Conservation (phyloP, 1,140 invertebrate genomes). For the Bombus terrestris region DNA sequence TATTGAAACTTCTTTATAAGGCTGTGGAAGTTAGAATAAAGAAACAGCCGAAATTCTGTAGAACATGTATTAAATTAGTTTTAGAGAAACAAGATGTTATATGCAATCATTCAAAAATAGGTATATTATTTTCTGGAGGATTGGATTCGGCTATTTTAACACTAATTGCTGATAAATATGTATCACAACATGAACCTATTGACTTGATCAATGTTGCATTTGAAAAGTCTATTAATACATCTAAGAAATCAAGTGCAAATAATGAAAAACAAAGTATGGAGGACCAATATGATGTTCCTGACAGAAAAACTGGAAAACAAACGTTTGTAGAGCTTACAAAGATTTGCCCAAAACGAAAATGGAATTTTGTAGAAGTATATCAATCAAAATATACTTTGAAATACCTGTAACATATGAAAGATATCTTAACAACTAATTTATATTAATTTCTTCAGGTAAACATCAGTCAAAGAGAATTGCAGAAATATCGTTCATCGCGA, state of each 20-base stretch:
- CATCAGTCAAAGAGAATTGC: slow-evolving; percentile 88
- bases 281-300: slow-evolving; percentile 87
- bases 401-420: slow-evolving; percentile 45
- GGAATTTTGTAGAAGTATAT: slow-evolving; percentile 88
- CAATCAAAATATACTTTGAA: slow-evolving; percentile 47
- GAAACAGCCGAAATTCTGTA: slow-evolving; percentile 87
- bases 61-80: slow-evolving; percentile 83
- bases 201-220: slow-evolving; percentile 99
- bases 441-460: slow-evolving; percentile 86
- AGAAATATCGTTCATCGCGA: slow-evolving; percentile 74
- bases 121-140: slow-evolving; percentile 97
- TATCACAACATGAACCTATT: slow-evolving; percentile 88
- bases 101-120: slow-evolving; percentile 90
- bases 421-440: slow-evolving; percentile 19
- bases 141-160: slow-evolving; percentile 96
- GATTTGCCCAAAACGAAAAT: slow-evolving; percentile 87
- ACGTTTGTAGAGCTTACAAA: slow-evolving; percentile 89
- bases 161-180: slow-evolving; percentile 89
- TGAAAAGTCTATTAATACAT: slow-evolving; percentile 81
- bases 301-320: slow-evolving; percentile 89
- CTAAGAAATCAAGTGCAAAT: slow-evolving; percentile 34
- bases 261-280: slow-evolving; percentile 27
- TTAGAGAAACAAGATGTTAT: slow-evolving; percentile 53
- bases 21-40: slow-evolving; percentile 86
- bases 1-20: slow-evolving; percentile 84